Conservation (phyloP, 2,113 vertebrate species). For the Pomatorhinus ruficollis region DNA sequence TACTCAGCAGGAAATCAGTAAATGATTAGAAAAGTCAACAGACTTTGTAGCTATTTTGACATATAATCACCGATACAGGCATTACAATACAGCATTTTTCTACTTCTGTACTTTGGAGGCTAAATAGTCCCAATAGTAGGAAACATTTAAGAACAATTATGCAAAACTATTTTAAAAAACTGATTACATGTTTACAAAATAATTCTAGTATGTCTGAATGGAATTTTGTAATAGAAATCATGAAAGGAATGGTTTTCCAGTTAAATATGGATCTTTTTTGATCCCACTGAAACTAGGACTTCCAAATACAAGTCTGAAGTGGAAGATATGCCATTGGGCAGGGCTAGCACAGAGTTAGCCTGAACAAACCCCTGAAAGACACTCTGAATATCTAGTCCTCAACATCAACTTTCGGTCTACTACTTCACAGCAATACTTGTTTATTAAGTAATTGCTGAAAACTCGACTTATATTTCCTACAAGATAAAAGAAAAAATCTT, state of each 20-base stretch:
- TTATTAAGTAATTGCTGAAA: not conserved
- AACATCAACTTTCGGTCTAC: not conserved
- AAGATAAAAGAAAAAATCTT: not conserved
- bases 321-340: not conserved
- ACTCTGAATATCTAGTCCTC: not conserved
- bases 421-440: not conserved
- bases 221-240: not conserved
- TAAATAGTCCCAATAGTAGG: not conserved
- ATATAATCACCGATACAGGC: not conserved
- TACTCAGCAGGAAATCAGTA: not conserved
- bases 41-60: not conserved
- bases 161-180: not conserved
- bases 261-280: not conserved
- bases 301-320: not conserved
- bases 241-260: not conserved
- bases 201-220: not conserved
- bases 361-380: not conserved
- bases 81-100: not conserved
- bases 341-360: not conserved
- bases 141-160: not conserved
- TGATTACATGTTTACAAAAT: not conserved
- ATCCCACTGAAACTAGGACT: not conserved
- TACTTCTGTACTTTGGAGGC: not conserved
- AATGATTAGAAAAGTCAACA: not conserved
- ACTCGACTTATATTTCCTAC: not conserved